These are phyloP conservation scores for Portunus trituberculatus DNA, from an alignment of 1,140 invertebrate species.

Conservation along the genomic window DNA sequence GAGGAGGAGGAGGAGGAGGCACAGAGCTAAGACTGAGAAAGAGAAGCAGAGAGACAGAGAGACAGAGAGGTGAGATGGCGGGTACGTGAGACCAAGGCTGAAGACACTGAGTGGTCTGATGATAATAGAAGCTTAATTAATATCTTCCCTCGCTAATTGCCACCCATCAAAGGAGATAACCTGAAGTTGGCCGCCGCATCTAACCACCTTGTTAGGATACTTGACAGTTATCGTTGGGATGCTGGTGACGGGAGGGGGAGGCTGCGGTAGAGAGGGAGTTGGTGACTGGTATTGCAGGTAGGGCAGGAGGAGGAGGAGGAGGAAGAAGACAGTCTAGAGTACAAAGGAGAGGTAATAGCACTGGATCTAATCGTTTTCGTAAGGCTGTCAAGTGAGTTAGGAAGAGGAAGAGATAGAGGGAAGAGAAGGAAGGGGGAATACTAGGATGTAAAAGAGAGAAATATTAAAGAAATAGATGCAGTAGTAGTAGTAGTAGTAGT, in stretches of 20 bases:
- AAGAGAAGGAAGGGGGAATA: neutral
- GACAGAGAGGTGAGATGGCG: neutral
- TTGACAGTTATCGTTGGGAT: neutral
- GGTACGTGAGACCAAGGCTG: neutral
- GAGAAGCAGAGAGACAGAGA: no score
- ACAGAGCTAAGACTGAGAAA: no score
- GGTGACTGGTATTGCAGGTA: neutral
- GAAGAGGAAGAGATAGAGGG: neutral
- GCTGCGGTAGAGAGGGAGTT: neutral
- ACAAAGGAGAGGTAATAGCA: neutral
- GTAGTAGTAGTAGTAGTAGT: no score
- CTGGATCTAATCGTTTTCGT: neutral
- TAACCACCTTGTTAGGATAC: neutral
- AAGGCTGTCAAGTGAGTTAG: no score
- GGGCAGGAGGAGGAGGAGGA: neutral
- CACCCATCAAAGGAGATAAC: slow-evolving; percentile 10
- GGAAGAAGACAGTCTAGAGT: neutral
- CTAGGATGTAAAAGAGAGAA: neutral
- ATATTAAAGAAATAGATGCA: neutral
- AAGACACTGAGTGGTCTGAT: neutral
- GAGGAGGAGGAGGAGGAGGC: neutral
- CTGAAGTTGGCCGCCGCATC: neutral
- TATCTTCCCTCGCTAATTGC: slow-evolving; percentile 21
- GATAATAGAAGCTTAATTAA: slow-evolving; percentile 23
- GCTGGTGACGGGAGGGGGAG: neutral